A percentile compares a stretch with the other conserved stretches of the same genome.
Conservation (phyloP, 2,888 invertebrate genomes). For the Catonia carolina region DNA sequence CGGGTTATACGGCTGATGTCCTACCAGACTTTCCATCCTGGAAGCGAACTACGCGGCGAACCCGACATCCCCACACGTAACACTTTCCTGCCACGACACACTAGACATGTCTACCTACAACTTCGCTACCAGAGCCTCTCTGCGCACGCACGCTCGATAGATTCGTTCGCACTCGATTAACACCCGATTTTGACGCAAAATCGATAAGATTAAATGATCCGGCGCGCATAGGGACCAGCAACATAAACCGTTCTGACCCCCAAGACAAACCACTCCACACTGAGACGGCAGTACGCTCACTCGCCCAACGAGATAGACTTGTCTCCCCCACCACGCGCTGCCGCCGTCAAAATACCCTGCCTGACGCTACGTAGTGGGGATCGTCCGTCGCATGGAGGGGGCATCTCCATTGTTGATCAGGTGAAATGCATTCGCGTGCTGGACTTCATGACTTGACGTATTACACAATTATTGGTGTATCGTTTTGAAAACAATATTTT, state of each 20-base stretch:
- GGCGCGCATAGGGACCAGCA: constrained; percentile 6
- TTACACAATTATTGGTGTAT: no score
- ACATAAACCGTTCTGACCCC: constrained; percentile 1
- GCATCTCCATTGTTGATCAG: constrained; percentile 25
- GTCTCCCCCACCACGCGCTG: constrained; percentile 26
- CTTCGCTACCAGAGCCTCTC: neutral
- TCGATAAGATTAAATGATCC: neutral
- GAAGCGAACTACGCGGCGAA: constrained; percentile 4
- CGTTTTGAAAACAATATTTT: no score
- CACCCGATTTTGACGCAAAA: neutral
- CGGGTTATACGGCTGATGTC: constrained; percentile 51
- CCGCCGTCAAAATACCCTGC: constrained; percentile 13
- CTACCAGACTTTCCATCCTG: constrained; percentile 43
- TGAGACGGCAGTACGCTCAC: constrained; percentile 28
- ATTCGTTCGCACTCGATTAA: no score
- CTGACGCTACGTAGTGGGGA: constrained; percentile 32
- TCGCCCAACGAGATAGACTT: constrained; percentile 18
- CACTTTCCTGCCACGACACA: constrained; percentile 6
- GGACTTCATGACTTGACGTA: neutral
- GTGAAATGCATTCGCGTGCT: constrained; percentile 22
- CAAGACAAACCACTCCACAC: constrained; percentile 7
- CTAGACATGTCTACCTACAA: constrained; percentile 13
- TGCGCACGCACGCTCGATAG: neutral
- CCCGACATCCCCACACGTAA: constrained; percentile 13
- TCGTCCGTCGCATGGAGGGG: constrained; percentile 35